Evolutionary conservation across 2,797 vertebrate species (phyloP), one percentile per base, ranked within the genome.

Genomic region (Denticeps clupeoides): DNA sequence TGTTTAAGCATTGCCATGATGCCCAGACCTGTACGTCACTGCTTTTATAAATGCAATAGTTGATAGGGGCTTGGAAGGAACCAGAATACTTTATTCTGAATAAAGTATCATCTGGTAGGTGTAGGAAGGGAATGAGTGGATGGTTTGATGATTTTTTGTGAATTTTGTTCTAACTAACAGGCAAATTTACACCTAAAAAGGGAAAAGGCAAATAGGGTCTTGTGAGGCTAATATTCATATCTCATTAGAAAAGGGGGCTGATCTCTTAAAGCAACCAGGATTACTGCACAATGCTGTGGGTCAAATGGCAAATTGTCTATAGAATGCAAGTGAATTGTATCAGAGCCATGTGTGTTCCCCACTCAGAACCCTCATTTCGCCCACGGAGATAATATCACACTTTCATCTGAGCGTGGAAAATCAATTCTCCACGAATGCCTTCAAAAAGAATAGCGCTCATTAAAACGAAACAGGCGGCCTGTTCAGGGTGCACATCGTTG

Each of bases 381-480:
- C 43, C 59, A 55, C 53, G 58, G 15, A 73, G 72, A 72, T 75
- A 63, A 71, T 70, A 73, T 77, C 64, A 35, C 58, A 67, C 50
- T 64, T 8, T 50, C 64, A 62, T 52, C 57, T 48, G 51, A 62
- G 50, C 63, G 54, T 47, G 56, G 59, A 53, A 79, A 77, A 79
- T 75, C 76, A 71, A 80, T 82, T 71, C 27, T 38, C 55, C 59
- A 62, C 28, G 40, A 60, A 52, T 48, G 45, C 71, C 70, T 72
- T 79, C 66, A 74, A 67, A 75, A 65, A 53, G 64, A 64, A 56
- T 63, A 60, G 61, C 48, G 10, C 50, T 77, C 70, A 75, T 81
- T 80, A 79, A 69, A 73, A 73, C 52, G 53, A 63, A 62, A 62
- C 58, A 55, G 60, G 41, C 51, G 64, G 63, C 52, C 44, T 58